phyloP scores from a whole-genome alignment of 2,113 vertebrate genomes.

The Pycnonotus jocosus region DNA sequence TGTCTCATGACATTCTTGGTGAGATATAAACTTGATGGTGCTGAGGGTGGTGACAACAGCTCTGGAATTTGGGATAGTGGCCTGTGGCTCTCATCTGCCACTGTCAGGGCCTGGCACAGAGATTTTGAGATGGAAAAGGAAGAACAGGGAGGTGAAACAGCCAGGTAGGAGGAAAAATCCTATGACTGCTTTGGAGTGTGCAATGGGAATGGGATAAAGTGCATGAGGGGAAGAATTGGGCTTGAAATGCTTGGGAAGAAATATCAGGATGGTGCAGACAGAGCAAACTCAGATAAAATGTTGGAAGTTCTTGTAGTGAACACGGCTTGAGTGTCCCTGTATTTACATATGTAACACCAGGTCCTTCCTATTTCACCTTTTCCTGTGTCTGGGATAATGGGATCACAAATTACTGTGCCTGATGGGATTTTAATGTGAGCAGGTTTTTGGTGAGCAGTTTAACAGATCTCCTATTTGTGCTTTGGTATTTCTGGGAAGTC shows the following conservation, averaged over 20 bases:
- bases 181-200: background rate
- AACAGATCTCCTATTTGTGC: background rate
- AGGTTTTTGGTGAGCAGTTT: background rate
- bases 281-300: background rate
- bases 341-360: background rate
- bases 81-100: background rate
- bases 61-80: background rate
- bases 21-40: background rate
- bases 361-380: background rate
- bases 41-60: background rate
- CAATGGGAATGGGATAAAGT: background rate
- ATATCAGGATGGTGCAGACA: background rate
- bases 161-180: background rate
- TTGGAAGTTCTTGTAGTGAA: background rate
- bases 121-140: background rate
- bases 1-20: background rate
- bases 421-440: background rate
- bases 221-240: background rate
- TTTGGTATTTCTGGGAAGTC: background rate
- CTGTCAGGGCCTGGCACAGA: background rate
- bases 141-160: fast-evolving
- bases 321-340: fast-evolving
- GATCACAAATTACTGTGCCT: background rate
- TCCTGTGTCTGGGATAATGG: background rate
- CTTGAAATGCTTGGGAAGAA: background rate